Conservation (phyloP, 2,113 vertebrate species). For the Charadrius vociferus region DNA sequence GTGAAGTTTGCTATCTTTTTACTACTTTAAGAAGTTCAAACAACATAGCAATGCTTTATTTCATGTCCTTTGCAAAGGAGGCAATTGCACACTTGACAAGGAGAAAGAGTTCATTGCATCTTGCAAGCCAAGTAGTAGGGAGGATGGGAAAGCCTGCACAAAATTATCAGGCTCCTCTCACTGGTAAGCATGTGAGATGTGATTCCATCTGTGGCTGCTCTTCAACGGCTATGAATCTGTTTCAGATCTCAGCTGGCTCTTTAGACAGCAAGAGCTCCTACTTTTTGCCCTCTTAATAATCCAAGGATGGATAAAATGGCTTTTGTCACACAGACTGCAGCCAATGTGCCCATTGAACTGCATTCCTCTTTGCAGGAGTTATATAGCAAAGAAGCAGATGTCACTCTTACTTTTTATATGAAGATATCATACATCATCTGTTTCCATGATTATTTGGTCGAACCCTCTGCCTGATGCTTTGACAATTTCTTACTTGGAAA, state of each 20-base stretch:
- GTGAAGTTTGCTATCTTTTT: constrained; percentile 53
- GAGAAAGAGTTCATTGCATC: not conserved
- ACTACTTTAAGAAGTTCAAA: constrained; percentile 49
- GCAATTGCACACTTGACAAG: constrained; percentile 25
- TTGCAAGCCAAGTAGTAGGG: constrained; percentile 32
- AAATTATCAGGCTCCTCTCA: constrained; percentile 8
- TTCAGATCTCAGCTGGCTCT: not conserved
- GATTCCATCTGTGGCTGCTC: not conserved
- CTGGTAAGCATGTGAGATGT: not conserved
- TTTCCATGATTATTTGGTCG: not conserved
- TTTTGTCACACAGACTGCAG: not conserved
- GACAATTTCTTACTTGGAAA: not conserved
- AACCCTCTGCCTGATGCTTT: not conserved
- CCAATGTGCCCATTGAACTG: not conserved
- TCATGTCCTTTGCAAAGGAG: constrained; percentile 25
- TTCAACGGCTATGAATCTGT: not conserved
- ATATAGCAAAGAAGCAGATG: not conserved
- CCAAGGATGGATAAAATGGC: not conserved
- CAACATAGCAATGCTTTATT: constrained; percentile 44
- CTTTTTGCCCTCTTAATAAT: not conserved
- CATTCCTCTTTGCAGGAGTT: not conserved
- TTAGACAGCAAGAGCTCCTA: not conserved
- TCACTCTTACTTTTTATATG: not conserved
- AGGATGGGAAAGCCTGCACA: constrained; percentile 31
- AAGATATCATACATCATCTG: not conserved